A percentile compares a stretch with the other conserved stretches of the same genome.
Evolutionary conservation across 2,797 vertebrate genomes (phyloP).

Genomic region (Falco berigora): DNA sequence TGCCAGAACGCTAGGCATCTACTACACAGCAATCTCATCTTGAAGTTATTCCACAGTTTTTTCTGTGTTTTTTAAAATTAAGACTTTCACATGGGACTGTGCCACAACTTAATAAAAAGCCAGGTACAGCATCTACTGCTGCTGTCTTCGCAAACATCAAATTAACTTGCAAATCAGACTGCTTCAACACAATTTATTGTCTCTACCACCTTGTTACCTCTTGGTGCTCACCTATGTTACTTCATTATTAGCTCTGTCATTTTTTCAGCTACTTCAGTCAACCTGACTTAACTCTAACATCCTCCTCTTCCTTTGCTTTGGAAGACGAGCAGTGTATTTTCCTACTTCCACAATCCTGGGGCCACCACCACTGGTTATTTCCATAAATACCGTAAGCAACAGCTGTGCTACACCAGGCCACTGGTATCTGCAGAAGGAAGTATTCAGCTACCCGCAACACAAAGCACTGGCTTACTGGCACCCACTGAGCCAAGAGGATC

Average conservation of each 20-base stretch:
- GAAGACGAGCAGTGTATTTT: background rate
- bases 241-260: background rate
- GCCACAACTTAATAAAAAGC: background rate
- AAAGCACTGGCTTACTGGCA: background rate
- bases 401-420: background rate
- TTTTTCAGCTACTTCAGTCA: background rate
- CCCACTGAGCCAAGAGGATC: background rate
- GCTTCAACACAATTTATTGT: background rate
- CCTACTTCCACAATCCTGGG: background rate
- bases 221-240: background rate
- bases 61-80: background rate
- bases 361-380: background rate
- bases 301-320: background rate
- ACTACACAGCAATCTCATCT: background rate
- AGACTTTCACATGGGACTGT: background rate
- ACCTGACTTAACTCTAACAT: background rate
- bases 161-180: background rate
- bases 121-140: background rate
- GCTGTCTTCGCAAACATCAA: background rate
- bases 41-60: background rate
- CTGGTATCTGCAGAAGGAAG: background rate
- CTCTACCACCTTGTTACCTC: background rate
- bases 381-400: background rate
- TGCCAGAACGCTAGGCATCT: background rate
- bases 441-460: background rate